Evolutionary conservation across 2,888 invertebrate species (phyloP).

Genomic region (Leptodirus hochenwartii): DNA sequence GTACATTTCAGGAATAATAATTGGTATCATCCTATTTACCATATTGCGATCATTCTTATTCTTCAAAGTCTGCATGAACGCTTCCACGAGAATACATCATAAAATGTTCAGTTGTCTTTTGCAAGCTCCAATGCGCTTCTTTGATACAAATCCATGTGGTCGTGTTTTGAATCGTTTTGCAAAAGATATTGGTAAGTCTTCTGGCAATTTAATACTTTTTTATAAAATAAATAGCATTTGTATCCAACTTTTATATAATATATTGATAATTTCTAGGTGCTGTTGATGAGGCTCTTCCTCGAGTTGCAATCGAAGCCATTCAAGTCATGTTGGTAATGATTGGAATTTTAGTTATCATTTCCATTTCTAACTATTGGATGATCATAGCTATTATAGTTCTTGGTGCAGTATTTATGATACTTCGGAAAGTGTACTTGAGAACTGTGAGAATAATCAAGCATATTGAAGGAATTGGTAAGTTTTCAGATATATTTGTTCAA

Average conservation of each 20-base stretch:
- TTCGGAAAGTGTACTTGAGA: constrained; percentile 41
- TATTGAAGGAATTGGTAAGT: constrained; percentile 32
- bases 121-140: constrained; percentile 64
- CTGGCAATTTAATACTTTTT: too few relatives aligned
- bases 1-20: too few relatives aligned
- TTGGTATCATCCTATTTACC: constrained; percentile 24
- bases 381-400: constrained; percentile 38
- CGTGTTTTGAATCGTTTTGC: constrained; percentile 56
- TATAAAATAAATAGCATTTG: too few relatives aligned
- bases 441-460: constrained; percentile 55
- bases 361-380: constrained; percentile 44
- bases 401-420: constrained; percentile 37
- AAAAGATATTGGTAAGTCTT: constrained; percentile 65
- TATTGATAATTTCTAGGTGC: too few relatives aligned
- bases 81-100: constrained; percentile 61
- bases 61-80: constrained; percentile 56
- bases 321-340: constrained; percentile 37
- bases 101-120: constrained; percentile 69
- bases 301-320: constrained; percentile 35
- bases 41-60: constrained; percentile 45
- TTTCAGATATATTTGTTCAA: too few relatives aligned
- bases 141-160: constrained; percentile 71
- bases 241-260: too few relatives aligned
- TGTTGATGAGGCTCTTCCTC: constrained; percentile 47
- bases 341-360: constrained; percentile 47